Evolutionary conservation across 2,113 vertebrate species (phyloP), one percentile per base, ranked within the genome.

Genomic region (Pelecanus crispus): DNA sequence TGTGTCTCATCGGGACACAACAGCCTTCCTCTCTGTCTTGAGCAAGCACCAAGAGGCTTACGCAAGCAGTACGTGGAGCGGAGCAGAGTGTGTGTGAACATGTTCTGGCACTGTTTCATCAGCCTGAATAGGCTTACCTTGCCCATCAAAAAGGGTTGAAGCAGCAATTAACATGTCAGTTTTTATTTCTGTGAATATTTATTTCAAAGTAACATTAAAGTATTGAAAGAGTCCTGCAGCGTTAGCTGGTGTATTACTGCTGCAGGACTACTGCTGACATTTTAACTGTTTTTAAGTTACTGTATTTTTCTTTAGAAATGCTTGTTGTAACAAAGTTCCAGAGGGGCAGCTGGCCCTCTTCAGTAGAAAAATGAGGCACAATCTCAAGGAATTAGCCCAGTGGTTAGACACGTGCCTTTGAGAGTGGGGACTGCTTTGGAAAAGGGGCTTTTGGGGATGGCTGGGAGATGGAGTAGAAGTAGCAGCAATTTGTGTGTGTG

Each of bases 281-380:
- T 81, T 15, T 2, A 40, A 53, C 34, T 1, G 2, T 5, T 38
- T 85, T 74, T 55, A 53, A 3, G 0, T 81, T 75, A 17, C 0
- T 1, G 22, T 63, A 13, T 42, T 87, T 65, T 38, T 68, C 45
- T 84, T 50, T 38, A 67, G 36, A 66, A 71, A 71, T 29, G 9
- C 28, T 79, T 62, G 7, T 67, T 93, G n/a, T 88, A 71, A 44
- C 15, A 6, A 70, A 91, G 63, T 73, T 59, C 11, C 26, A 55
- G 59, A 78, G 45, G 59, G 74, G 80, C 65, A 86, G 63, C 38
- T 83, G 67, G 7, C 15, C 28, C 11, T 88, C 28, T 50, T 83
- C 38, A 55, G 34, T 86, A 2, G 5, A 44, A 65, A 81, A 86
- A 50, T 32, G 25, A 86, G 75, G 34, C 28, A 62, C 9, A 42